Conservation (phyloP, 2,113 vertebrate genomes). For the Coregonus clupeaformis region DNA sequence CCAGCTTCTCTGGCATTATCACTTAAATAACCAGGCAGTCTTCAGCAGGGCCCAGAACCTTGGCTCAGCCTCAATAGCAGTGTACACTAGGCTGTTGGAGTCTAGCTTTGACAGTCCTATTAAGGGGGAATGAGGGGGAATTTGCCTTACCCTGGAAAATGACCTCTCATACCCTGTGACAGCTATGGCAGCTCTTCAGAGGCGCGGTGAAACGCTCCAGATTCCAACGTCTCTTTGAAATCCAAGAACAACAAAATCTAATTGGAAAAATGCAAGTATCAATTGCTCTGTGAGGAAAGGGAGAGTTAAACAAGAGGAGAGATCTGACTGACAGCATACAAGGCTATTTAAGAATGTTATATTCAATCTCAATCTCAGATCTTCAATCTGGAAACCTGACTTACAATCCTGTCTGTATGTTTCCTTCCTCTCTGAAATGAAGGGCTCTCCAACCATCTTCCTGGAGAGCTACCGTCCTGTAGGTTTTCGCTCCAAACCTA, state of each 20-base stretch:
- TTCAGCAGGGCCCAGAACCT: constrained; percentile 35
- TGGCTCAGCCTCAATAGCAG: constrained; percentile 13
- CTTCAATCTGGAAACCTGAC: constrained; percentile 41
- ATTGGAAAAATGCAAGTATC: constrained; percentile 16
- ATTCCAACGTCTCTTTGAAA: constrained; percentile 19
- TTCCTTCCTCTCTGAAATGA: constrained; percentile 44
- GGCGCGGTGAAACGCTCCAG: not conserved
- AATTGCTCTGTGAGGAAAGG: constrained; percentile 15
- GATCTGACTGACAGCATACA: constrained; percentile 51
- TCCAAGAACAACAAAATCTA: constrained; percentile 24
- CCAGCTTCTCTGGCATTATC: too few relatives aligned
- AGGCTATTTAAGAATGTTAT: constrained; percentile 61
- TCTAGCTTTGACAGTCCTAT: constrained; percentile 61
- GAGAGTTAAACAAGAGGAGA: constrained; percentile 11
- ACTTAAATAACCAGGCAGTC: constrained; percentile 15
- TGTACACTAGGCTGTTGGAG: constrained; percentile 39
- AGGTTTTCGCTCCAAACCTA: too few relatives aligned
- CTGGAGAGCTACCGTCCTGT: too few relatives aligned
- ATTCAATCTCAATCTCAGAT: constrained; percentile 42
- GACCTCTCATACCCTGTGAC: constrained; percentile 55
- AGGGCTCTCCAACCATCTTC: too few relatives aligned
- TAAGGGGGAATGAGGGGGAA: constrained; percentile 57
- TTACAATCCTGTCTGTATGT: constrained; percentile 47
- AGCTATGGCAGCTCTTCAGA: constrained; percentile 60
- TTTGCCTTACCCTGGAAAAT: constrained; percentile 66